Conservation (phyloP, 2,113 vertebrate genomes). For the Ursus arctos region DNA sequence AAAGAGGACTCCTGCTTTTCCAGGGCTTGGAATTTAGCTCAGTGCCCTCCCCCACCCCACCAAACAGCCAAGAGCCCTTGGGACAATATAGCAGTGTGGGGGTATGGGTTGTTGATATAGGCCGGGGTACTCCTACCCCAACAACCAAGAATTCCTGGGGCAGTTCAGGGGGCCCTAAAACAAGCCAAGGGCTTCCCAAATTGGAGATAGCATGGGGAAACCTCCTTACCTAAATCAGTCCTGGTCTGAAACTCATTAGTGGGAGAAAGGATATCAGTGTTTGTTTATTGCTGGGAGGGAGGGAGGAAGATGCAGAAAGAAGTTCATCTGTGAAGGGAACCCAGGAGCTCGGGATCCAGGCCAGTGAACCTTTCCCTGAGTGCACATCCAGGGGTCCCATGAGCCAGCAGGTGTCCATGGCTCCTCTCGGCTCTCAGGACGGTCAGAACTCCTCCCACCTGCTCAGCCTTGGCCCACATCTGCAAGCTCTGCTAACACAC, state of each 20-base stretch:
- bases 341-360: neutral
- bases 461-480: neutral
- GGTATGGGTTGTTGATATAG: neutral
- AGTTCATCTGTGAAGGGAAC: neutral
- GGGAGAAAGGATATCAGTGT: neutral
- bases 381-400: neutral
- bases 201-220: neutral
- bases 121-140: neutral
- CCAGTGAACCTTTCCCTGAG: neutral
- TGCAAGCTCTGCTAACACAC: neutral
- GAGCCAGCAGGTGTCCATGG: neutral
- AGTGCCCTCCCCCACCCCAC: too few species aligned
- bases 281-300: neutral
- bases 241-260: neutral
- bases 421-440: neutral
- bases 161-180: neutral
- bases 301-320: neutral
- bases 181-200: neutral
- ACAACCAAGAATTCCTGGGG: neutral
- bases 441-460: rapidly evolving
- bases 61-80: neutral
- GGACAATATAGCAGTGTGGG: neutral
- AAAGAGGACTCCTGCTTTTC: neutral
- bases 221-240: neutral
- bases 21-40: neutral